Base-by-base conservation (phyloP, 2,113 vertebrate species). In the Tringa solitaria region DNA sequence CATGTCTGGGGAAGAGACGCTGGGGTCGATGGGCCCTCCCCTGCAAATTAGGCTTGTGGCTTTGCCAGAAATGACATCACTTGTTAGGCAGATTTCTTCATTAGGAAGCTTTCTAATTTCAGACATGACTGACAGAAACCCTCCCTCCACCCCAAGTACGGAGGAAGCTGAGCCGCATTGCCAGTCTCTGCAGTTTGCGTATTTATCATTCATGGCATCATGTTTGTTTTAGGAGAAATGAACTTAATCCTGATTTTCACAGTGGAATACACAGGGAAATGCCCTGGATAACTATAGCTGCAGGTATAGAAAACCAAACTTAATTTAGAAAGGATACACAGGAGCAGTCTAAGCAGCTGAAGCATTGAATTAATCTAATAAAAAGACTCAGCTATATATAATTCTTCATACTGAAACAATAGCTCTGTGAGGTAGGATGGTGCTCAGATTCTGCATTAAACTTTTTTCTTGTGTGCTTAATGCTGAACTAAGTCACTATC, bases 171-270 rank as follows among this genome's bases (percentile, higher is more conserved):
- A 74, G 84, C 93, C 80, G 91, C 63, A 1, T 18, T 59, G 72
- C 89, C 81, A 73, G 76, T 46, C 87, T 79, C 91, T 94, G 94
- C 96, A 91, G 96, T 77, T 41, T 0, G 3, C 70, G 96, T 87
- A 73, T 95, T 96, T 83, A 95, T 95, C 91, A 93, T 95, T 92
- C 84, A 33, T 87, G 80, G 89, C 92, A 72, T 89, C 81, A 8
- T 87, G 87, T 94, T 96, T 94, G 91, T 82, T 95, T 95, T 87
- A 87, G 91, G 91, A 95, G 89, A 95, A 87, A 95, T 94, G 87
- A 89, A 94, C 74, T 89, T 95, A 93, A 94, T 95, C 81, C 77
- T 0, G 2, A 39, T 93, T 92, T 92, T 95, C 95, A 89, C 93
- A 87, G 87, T 45, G 80, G 90, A 88, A 94, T 96, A 81, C 87